phyloP scores from a whole-genome alignment of 2,888 invertebrate species.

The Heliconius hortense region DNA sequence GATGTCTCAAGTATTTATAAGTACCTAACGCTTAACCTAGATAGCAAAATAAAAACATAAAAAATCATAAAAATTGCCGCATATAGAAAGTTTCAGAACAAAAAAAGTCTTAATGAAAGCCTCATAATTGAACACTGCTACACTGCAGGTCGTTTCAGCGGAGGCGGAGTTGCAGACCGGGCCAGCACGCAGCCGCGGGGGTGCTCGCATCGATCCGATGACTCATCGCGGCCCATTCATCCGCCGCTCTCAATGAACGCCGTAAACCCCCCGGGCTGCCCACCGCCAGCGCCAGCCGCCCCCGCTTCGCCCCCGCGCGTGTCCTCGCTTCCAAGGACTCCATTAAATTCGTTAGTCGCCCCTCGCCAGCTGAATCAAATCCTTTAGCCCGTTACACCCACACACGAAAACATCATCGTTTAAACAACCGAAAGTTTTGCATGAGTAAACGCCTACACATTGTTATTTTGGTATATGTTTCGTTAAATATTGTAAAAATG shows the following conservation, averaged over 20 bases:
- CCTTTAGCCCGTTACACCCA: slow-evolving; percentile 66
- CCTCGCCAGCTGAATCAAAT: slow-evolving; percentile 63
- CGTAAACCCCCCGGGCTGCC: slow-evolving; percentile 52
- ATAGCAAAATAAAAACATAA: not conserved
- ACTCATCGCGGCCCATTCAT: slow-evolving; percentile 78
- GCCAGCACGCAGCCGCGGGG: slow-evolving; percentile 44
- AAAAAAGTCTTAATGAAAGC: slow-evolving; percentile 14
- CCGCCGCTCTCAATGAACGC: slow-evolving; percentile 78
- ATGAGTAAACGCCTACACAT: slow-evolving; percentile 25
- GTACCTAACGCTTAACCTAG: not conserved
- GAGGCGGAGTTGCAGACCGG: slow-evolving; percentile 41
- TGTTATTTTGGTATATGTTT: slow-evolving; percentile 16
- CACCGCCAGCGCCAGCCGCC: slow-evolving; percentile 44
- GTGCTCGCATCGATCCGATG: slow-evolving; percentile 72
- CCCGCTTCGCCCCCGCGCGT: slow-evolving; percentile 52
- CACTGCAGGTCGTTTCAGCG: slow-evolving; percentile 27
- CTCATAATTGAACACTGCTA: not conserved
- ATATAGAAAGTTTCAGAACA: not conserved
- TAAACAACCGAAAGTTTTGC: slow-evolving; percentile 22
- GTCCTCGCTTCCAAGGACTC: slow-evolving; percentile 74
- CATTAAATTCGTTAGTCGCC: slow-evolving; percentile 59
- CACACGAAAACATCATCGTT: slow-evolving; percentile 41
- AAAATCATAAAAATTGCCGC: not conserved
- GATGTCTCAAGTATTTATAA: not conserved
- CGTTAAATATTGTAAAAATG: slow-evolving; percentile 8